Evolutionary conservation across 2,113 vertebrate genomes (phyloP).

Genomic region (Leptobrachium ailaonicum): DNA sequence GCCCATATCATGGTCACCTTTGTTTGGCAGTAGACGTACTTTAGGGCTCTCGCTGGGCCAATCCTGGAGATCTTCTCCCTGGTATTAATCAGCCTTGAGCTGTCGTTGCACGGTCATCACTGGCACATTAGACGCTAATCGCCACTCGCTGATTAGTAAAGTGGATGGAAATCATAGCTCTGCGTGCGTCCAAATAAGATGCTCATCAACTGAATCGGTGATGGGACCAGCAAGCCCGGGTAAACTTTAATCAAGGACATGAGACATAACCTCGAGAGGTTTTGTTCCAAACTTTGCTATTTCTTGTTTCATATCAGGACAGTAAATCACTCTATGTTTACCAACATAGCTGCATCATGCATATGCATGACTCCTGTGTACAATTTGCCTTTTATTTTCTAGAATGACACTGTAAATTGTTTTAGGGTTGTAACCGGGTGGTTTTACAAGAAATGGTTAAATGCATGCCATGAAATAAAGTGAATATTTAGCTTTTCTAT

Average conservation of each 20-base stretch:
- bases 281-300: slow-evolving; percentile 20
- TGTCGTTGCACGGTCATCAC: slow-evolving; percentile 78
- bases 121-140: slow-evolving; percentile 84
- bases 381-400: not conserved
- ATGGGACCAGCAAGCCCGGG: slow-evolving; percentile 63
- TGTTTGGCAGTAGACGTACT: slow-evolving; percentile 15
- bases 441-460: too few relatives aligned
- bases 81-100: slow-evolving; percentile 85
- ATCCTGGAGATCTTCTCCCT: slow-evolving; percentile 65
- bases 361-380: not conserved
- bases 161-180: slow-evolving; percentile 79
- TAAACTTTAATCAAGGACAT: slow-evolving; percentile 68
- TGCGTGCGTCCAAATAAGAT: slow-evolving; percentile 74
- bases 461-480: too few relatives aligned
- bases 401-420: not conserved
- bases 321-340: slow-evolving; percentile 12
- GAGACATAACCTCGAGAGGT: slow-evolving; percentile 55
- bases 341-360: slow-evolving; percentile 8
- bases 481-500: too few relatives aligned
- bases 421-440: not conserved
- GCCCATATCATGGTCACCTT: slow-evolving; percentile 33
- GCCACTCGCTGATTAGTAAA: slow-evolving; percentile 82
- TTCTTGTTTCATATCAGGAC: slow-evolving; percentile 3
- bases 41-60: slow-evolving; percentile 48
- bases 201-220: slow-evolving; percentile 68